Base-by-base conservation (phyloP, 53 echinoderm and acorn worm species). In the Mesocentrotus franciscanus region DNA sequence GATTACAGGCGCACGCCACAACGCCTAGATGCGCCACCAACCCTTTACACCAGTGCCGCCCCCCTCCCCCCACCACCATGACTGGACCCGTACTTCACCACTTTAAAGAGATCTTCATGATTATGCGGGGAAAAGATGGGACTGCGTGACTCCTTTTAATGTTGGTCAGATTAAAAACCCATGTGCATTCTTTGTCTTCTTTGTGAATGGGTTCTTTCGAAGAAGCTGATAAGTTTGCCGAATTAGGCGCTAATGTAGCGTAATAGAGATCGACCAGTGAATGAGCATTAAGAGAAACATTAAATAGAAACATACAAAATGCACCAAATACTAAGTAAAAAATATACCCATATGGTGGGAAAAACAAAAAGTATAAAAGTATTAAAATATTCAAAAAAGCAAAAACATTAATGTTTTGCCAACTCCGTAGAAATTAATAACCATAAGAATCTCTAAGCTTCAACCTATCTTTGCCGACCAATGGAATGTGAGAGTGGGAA, bases 141-240 rank as follows among this genome's bases (percentile, higher is more conserved):
- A 87, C n/a, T 27, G 9, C 85, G 58, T 58, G 59, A 59, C 58
- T 87, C 58, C 27, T 87, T 26, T 49, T 87, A 26, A 26, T 27
- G 26, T 3, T 87, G n/a, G 20, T 87, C 87, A n/a, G 59, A 26
- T 87, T 87, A 59, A 81, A 11, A 58, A 87, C 6, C 39, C n/a
- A 14, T 17, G 26, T 58, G n/a, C 87, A 87, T 58, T 87, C 58
- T 27, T 84, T 15, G 33, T 30, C 13, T 76, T 76, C 33, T 33
- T 76, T 27, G 0, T 76, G 76, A 76, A 76, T 33, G 76, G 14
- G 84, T 84, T 12, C 58, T 57, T 87, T 59, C 27, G 26, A 26
- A 27, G 58, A 87, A 87, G 57, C 59, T 27, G 87, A 87, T n/a
- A n/a, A 87, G 87, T 59, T 87, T 87, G 27, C 58, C 27, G 87